Evolutionary conservation across 2,797 vertebrate genomes (phyloP), one percentile per base, ranked within the genome.

Genomic region (Basileuterus tristriatus): DNA sequence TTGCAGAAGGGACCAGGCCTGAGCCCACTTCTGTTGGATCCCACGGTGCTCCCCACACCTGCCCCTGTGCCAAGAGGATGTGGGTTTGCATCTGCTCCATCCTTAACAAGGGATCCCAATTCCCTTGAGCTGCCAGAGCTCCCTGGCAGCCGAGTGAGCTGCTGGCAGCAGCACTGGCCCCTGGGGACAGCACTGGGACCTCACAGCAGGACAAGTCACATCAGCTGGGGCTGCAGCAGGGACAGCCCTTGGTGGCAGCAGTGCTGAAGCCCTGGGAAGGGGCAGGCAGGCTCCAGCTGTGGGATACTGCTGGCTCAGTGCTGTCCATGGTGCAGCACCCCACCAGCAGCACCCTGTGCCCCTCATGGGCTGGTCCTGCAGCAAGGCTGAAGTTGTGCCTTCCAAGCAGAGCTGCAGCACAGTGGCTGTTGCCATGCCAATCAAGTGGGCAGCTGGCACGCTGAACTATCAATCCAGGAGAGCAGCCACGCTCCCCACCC

Each of bases 281-380:
- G 46, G 46, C 60, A 46, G 68, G 29, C 5, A 8, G 0, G 0
- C 32, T 32, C 50, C 0, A 2, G 14, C 56, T 3, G 0, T 13
- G 23, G 60, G 32, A 37, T 0, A 0, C 34, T 34, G 62, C 10
- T 8, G 4, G 23, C 36, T 74, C 2, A 1, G 46, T 18, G 87
- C 47, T 22, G 7, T 15, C n/a, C 11, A 4, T 0, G 5, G 46
- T 29, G 60, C 44, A 62, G 60, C 63, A 32, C 23, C 39, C 64
- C 34, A 4, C 5, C 68, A 34, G 76, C 68, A 70, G 77, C 56
- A 50, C 27, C 23, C 72, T 0, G 1, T 9, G 36, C 3, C 19
- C 29, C 44, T 53, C 46, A 24, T 0, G 1, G 36, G 36, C 19
- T 36, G 14, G 44, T 74, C 69, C 72, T 3, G 8, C 69, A 50